phyloP scores from a whole-genome alignment of 1,140 invertebrate genomes.

The Brachionus rotundiformis region DNA sequence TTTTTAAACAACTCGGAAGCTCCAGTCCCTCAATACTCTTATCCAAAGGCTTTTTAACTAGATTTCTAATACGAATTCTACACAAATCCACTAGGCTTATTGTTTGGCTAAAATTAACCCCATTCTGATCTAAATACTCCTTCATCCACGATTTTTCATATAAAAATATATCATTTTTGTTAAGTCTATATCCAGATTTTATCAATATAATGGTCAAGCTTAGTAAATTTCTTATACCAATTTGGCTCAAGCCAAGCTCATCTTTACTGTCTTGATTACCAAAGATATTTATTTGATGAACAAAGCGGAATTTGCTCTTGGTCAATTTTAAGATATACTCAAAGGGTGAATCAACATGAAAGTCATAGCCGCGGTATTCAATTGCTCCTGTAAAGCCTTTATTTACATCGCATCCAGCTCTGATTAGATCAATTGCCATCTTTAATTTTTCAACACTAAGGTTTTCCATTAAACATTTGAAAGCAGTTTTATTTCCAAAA shows the following conservation, averaged over 20 bases:
- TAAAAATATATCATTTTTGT: not conserved
- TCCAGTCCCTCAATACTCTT: not conserved
- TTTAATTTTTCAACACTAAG: constrained; percentile 8
- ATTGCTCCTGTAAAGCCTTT: not conserved
- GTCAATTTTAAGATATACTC: not conserved
- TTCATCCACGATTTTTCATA: constrained; percentile 27
- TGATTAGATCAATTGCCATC: constrained; percentile 22
- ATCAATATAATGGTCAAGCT: not conserved
- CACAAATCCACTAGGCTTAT: not conserved
- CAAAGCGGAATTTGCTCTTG: constrained; percentile 34
- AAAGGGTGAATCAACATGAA: not conserved
- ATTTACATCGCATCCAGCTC: constrained; percentile 33
- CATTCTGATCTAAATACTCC: not conserved
- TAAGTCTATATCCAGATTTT: constrained; percentile 10
- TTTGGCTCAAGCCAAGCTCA: not conserved
- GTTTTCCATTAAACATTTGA: constrained; percentile 20
- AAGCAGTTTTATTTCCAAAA: not conserved
- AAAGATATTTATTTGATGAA: not conserved
- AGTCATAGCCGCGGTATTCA: not conserved
- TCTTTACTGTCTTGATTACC: not conserved
- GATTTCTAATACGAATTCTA: not conserved
- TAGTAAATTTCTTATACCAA: not conserved
- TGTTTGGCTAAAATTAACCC: not conserved
- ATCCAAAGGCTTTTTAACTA: not conserved
- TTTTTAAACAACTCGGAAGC: constrained; percentile 6